Conservation (phyloP, 2,888 invertebrate species). For the Pachycephus smyrnensis region DNA sequence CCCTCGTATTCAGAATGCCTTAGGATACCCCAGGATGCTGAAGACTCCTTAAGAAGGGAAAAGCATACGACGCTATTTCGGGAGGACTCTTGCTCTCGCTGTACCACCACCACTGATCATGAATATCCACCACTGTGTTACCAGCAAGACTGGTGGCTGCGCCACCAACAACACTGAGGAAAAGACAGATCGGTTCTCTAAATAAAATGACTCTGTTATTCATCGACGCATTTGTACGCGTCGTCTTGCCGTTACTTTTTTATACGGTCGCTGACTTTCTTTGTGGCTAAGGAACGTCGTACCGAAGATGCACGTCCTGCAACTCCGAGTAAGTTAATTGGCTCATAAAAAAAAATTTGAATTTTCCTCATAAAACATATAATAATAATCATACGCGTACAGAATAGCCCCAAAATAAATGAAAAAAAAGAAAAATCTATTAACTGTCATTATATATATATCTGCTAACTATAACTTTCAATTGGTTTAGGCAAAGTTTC, state of each 20-base stretch:
- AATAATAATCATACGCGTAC: background rate
- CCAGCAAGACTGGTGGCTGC: constrained; percentile 29
- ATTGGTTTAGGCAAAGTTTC: constrained; percentile 17
- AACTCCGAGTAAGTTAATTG: background rate
- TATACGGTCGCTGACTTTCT: constrained; percentile 29
- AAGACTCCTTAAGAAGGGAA: constrained; percentile 41
- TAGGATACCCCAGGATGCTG: background rate
- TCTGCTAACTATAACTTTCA: background rate
- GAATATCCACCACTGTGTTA: background rate
- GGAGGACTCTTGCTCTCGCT: constrained; percentile 26
- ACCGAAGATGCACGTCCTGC: background rate
- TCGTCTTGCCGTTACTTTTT: constrained; percentile 39
- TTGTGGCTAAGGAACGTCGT: constrained; percentile 1
- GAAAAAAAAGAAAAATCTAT: background rate
- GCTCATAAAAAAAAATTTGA: background rate
- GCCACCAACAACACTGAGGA: constrained; percentile 48
- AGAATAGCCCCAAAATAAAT: background rate
- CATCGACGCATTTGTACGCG: constrained; percentile 66
- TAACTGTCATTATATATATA: background rate
- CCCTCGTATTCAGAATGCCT: background rate
- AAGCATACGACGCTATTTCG: constrained; percentile 44
- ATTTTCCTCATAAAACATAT: background rate
- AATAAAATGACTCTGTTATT: constrained; percentile 66
- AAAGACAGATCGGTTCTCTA: constrained; percentile 65
- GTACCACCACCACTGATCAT: constrained; percentile 1